Conservation (phyloP, 2,888 invertebrate genomes). For the Conops quadrifasciatus region DNA sequence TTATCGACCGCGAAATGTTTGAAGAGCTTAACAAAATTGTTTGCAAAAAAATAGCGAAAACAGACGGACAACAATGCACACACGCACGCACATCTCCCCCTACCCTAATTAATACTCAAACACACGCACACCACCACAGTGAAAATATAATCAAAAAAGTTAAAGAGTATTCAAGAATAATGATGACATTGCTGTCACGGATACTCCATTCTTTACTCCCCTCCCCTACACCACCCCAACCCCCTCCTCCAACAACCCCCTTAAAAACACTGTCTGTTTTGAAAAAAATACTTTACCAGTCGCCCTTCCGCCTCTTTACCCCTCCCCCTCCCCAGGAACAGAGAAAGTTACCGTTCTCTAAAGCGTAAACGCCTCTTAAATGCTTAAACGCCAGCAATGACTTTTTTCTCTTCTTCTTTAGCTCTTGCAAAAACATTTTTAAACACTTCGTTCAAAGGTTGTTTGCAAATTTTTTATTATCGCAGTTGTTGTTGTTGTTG, state of each 20-base stretch:
- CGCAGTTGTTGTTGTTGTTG: conserved; percentile 12
- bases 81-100: conserved; percentile 21
- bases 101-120: neutral
- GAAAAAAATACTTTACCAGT: too few relatives aligned
- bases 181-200: conserved; percentile 59
- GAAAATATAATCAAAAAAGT: conserved; percentile 45
- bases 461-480: conserved; percentile 37
- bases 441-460: conserved; percentile 38
- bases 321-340: neutral
- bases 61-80: conserved; percentile 12
- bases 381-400: conserved; percentile 51
- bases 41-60: conserved; percentile 50
- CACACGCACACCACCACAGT: conserved; percentile 31
- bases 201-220: conserved; percentile 25
- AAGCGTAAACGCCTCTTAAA: conserved; percentile 55
- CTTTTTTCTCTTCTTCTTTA: conserved; percentile 32
- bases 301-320: too few relatives aligned
- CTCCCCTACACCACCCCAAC: conserved; percentile 42
- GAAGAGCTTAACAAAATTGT: conserved; percentile 56
- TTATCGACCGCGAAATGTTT: conserved; percentile 15
- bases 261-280: neutral
- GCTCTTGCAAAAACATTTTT: conserved; percentile 36
- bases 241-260: conserved; percentile 30
- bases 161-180: conserved; percentile 59
- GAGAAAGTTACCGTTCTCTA: neutral